Evolutionary conservation across 2,113 vertebrate genomes (phyloP).

Genomic region (Tautogolabrus adspersus): DNA sequence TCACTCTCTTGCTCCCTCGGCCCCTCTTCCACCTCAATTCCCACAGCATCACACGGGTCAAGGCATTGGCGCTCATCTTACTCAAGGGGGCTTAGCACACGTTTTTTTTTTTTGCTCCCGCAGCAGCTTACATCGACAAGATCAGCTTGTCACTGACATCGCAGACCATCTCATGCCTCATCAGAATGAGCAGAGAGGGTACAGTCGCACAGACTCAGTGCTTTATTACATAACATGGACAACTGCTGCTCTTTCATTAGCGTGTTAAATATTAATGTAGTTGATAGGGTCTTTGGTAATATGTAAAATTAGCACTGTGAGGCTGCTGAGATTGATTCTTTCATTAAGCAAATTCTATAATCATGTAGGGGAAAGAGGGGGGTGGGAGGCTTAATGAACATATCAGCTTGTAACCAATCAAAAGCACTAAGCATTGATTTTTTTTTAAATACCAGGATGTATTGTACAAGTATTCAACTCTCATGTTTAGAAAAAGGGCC

Average conservation of each 20-base stretch:
- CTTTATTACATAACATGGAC: slow-evolving; percentile 7
- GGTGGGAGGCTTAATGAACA: not conserved
- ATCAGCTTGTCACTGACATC: slow-evolving; percentile 51
- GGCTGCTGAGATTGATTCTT: slow-evolving; percentile 5
- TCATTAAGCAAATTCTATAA: slow-evolving; percentile 1
- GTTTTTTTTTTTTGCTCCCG: slow-evolving; percentile 52
- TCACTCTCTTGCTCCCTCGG: slow-evolving; percentile 33
- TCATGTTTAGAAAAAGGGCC: not conserved
- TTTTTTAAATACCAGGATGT: not conserved
- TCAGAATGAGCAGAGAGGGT: slow-evolving; percentile 32
- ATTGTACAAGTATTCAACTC: not conserved
- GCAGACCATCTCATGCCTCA: slow-evolving; percentile 48
- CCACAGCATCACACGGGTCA: slow-evolving; percentile 69
- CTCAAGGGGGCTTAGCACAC: slow-evolving; percentile 53
- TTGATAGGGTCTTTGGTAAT: not conserved
- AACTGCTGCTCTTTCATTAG: slow-evolving; percentile 9
- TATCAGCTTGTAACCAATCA: not conserved
- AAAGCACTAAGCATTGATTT: not conserved
- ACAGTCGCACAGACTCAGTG: not conserved
- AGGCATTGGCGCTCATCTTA: slow-evolving; percentile 58
- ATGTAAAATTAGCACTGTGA: not conserved
- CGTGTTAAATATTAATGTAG: slow-evolving; percentile 19
- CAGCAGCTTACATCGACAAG: slow-evolving; percentile 59
- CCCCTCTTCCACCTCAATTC: slow-evolving; percentile 64
- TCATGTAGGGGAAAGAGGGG: slow-evolving; percentile 18